Conservation (phyloP, 1,140 invertebrate genomes). For the Hylyphantes graminicola region DNA sequence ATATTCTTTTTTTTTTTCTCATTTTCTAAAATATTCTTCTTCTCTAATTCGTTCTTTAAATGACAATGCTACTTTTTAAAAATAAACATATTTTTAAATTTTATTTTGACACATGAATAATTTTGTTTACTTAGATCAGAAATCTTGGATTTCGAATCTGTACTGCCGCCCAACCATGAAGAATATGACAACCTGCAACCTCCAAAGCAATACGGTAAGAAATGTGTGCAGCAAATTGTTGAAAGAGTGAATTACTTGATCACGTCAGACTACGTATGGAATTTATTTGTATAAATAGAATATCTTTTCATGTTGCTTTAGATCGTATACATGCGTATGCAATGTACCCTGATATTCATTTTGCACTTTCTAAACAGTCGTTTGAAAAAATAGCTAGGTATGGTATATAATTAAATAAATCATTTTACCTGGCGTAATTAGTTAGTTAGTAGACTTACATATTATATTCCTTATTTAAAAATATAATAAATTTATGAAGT, state of each 20-base stretch:
- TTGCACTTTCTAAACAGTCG: not conserved
- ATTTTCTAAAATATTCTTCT: too few relatives aligned
- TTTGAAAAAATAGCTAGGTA: too few relatives aligned
- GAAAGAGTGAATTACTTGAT: not conserved
- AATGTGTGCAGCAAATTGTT: not conserved
- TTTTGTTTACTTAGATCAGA: slow-evolving; percentile 30
- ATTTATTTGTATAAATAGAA: not conserved
- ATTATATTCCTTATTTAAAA: too few relatives aligned
- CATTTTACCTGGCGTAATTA: too few relatives aligned
- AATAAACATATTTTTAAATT: too few relatives aligned
- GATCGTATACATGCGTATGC: not conserved
- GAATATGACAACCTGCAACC: slow-evolving; percentile 65
- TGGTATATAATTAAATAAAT: too few relatives aligned
- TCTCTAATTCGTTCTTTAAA: too few relatives aligned
- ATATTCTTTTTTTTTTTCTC: too few relatives aligned
- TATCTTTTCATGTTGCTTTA: not conserved
- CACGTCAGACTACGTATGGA: not conserved
- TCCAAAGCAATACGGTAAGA: slow-evolving; percentile 63
- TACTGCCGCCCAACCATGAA: slow-evolving; percentile 63
- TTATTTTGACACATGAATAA: too few relatives aligned
- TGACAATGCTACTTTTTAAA: too few relatives aligned
- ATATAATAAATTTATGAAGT: too few relatives aligned
- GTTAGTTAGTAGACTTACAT: too few relatives aligned
- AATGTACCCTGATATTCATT: not conserved
- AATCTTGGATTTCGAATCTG: slow-evolving; percentile 62